Evolutionary conservation across 2,113 vertebrate species (phyloP), one percentile per base, ranked within the genome.

Genomic region (Balaeniceps rex): DNA sequence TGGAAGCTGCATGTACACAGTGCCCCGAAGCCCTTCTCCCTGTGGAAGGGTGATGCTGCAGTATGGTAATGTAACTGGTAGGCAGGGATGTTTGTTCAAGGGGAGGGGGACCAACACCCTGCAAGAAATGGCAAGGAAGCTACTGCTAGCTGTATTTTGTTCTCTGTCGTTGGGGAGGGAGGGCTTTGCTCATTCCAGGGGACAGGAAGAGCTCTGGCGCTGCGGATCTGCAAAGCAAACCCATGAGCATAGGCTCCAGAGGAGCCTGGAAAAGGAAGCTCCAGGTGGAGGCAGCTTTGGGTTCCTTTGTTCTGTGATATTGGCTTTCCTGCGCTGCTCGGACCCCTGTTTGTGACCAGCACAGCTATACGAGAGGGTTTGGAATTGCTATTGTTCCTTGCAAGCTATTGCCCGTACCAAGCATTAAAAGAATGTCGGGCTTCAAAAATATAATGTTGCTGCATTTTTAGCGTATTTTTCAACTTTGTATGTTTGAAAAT

Each of bases 121-220:
- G 38, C 33, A 33, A 86, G 74, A n/a, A 85, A 42, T 3, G 13
- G 26, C 55, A 61, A 55, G 65, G 55, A 85, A 29, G 65, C 52
- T 46, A 11, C 40, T 57, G 10, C 44, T 66, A 6, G 34, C 16
- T 85, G 57, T n/a, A 26, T 33, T 70, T 85, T 75, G n/a, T 65
- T 78, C 40, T 38, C 17, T 36, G 26, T 11, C 0, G 0, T 12
- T 36, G 47, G 11, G n/a, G 29, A 78, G 25, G 29, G 25, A 65
- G 26, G 69, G 19, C 44, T 76, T 55, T 76, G 66, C 57, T 47
- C 19, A 5, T 40, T 47, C n/a, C 46, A 55, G 40, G 75, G 28
- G 10, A 38, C 4, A 11, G 34, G 34, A 66, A 58, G 51, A 70
- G 22, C 31, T 63, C 46, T 58, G 42, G 15, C 10, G 15, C 69